Evolutionary conservation across 2,113 vertebrate species (phyloP).

Genomic region (Sorex araneus): DNA sequence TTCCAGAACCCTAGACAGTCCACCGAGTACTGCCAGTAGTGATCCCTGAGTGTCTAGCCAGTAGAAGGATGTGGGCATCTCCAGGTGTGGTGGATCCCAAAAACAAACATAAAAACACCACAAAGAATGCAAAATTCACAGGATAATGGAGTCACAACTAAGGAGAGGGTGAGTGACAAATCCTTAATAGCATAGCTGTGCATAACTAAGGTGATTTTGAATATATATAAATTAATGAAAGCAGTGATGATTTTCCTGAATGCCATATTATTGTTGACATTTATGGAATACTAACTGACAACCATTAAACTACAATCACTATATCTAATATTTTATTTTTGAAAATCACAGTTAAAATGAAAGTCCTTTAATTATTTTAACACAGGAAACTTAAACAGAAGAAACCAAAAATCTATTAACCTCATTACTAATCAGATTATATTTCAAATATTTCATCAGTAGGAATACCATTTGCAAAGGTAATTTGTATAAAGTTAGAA

Average conservation of each 20-base stretch:
- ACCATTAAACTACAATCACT: background rate
- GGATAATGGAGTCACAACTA: background rate
- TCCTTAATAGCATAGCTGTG: background rate
- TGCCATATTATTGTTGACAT: conserved; percentile 3
- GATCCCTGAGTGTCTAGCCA: no score
- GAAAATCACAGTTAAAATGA: background rate
- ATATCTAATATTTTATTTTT: background rate
- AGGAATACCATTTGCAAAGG: background rate
- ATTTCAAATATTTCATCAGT: background rate
- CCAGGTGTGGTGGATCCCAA: no score
- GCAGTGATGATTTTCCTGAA: background rate
- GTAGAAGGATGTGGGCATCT: no score
- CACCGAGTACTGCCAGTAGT: no score
- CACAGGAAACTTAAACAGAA: background rate
- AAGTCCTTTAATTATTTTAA: background rate
- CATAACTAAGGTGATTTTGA: background rate
- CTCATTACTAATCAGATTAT: background rate
- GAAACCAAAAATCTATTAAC: background rate
- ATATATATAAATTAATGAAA: background rate
- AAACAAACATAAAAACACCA: background rate
- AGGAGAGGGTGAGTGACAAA: background rate
- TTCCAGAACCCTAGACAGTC: no score
- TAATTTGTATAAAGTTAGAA: conserved; percentile 40
- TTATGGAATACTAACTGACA: background rate
- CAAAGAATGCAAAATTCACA: background rate